Evolutionary conservation across 2,888 invertebrate species (phyloP).

Genomic region (Belgica antarctica): DNA sequence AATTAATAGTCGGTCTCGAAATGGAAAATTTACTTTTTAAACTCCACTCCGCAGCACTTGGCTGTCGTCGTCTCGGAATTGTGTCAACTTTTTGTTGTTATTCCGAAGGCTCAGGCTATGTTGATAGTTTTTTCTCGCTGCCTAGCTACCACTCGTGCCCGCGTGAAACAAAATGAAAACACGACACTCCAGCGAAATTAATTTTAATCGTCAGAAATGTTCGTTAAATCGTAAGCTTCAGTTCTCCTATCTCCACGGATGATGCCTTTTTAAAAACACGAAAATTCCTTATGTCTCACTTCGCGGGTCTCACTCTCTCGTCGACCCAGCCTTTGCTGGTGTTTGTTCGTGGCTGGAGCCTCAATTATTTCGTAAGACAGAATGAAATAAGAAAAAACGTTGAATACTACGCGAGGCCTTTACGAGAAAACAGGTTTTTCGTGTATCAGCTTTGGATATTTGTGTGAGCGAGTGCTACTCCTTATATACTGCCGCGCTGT

Average conservation of each 20-base stretch:
- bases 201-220: conserved; percentile 21
- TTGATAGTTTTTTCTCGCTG: conserved; percentile 30
- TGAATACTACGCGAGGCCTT: conserved; percentile 35
- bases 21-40: conserved; percentile 22
- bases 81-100: background rate
- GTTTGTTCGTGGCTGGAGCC: conserved; percentile 27
- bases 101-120: background rate
- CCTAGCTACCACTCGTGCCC: conserved; percentile 29
- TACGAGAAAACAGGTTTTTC: conserved; percentile 42
- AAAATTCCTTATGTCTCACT: conserved; percentile 39
- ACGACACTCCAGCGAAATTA: too few relatives aligned
- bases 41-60: background rate
- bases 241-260: conserved; percentile 32
- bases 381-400: conserved; percentile 37
- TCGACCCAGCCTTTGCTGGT: background rate
- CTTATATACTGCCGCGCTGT: background rate
- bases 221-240: conserved; percentile 22
- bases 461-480: background rate
- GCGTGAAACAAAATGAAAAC: background rate
- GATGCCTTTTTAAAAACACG: conserved; percentile 22
- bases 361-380: conserved; percentile 33
- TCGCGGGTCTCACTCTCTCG: background rate
- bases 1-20: too few relatives aligned
- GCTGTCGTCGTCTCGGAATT: background rate
- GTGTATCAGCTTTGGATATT: conserved; percentile 31